Evolutionary conservation across 1,140 invertebrate genomes (phyloP), one percentile per base, ranked within the genome.

Genomic region (Drosophila sp.): DNA sequence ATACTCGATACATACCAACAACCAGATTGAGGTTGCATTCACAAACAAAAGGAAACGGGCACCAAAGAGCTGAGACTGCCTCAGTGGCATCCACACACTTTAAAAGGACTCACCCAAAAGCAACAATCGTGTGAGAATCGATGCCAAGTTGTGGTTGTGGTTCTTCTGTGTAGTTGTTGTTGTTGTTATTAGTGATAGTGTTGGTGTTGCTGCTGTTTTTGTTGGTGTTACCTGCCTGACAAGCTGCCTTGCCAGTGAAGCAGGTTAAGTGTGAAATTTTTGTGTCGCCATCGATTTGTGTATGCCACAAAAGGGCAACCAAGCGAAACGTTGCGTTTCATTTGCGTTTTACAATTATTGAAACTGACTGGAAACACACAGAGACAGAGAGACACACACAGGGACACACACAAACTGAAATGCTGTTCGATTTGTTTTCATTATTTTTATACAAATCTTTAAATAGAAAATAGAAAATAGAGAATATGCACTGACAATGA

Each of bases 251-350:
- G 69, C 61, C 76, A 80, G 69, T 86, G 78, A 70, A 86, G 74
- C 82, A 87, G 82, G 82, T 86, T 86, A 87, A 86, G 81, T 86
- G 81, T 71, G 61, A 86, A 86, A 75, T 63, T 69, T 64, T 65
- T 50, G 61, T 75, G 58, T 72, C 70, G 69, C 51, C 58, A 69
- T 73, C 65, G 57, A 73, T 69, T 69, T 69, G 65, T 34, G 53
- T 58, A 51, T 41, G 36, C 43, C 43, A 56, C 53, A 57, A 72
- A 65, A 43, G 43, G 11, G 61, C 61, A 72, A 34, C 45, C 51
- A 57, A 57, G 69, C 53, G 51, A 56, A 72, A 65, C 21, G 43
- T 79, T 73, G 72, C 80, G 76, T 82, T 81, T 83, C 54, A 81
- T 79, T 83, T 69, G 76, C 62, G 48, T 72, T 72, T 75, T 57